Base-by-base conservation (phyloP, 2,888 invertebrate species). In the Diaphora mendica region DNA sequence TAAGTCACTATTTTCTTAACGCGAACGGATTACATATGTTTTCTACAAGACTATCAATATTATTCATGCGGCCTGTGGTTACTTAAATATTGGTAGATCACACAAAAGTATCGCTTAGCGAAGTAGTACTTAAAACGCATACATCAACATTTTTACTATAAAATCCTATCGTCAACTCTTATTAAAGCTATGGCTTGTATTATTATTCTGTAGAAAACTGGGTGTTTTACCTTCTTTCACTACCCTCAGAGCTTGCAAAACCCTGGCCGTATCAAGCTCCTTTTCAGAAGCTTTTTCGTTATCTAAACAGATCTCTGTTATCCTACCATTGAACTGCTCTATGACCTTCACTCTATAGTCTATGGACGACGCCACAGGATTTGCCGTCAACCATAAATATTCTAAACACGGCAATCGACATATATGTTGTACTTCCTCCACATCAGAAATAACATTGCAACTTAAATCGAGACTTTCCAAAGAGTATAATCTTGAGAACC, bases 301-400 rank as follows among this genome's bases (percentile, higher is more conserved):
- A 89, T 99, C 99, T 76, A 99, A 92, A 87, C 97, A 97, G 59
- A 99, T 97, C 90, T 99, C 98, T 23, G 96, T 94, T 84, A 98
- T 98, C 79, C 99, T 96, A 67, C 97, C 97, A 69, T 98, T 98
- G 89, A 99, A 99, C 84, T 98, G 97, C 85, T 99, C 98, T 81
- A 99, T 95, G 4, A 99, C 98, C 88, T 98, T 98, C 0, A 98
- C 97, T 85, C 99, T 96, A 89, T 99, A 99, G 94, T 99, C 99
- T 88, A 98, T 97, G 72, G 97, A 96, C 1, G 97, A 94, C 0
- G 99, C 98, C 0, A 99, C 97, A 26, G 98, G 98, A 94, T 99
- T 99, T 0, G 99, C 99, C 0, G 98, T 98, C 67, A 99, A 94
- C 88, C 97, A 96, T n/a, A 99, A 93, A 91, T 97, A 97, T 90